phyloP scores from a whole-genome alignment of 2,888 invertebrate genomes.

The Pycnomerus fuliginosus region DNA sequence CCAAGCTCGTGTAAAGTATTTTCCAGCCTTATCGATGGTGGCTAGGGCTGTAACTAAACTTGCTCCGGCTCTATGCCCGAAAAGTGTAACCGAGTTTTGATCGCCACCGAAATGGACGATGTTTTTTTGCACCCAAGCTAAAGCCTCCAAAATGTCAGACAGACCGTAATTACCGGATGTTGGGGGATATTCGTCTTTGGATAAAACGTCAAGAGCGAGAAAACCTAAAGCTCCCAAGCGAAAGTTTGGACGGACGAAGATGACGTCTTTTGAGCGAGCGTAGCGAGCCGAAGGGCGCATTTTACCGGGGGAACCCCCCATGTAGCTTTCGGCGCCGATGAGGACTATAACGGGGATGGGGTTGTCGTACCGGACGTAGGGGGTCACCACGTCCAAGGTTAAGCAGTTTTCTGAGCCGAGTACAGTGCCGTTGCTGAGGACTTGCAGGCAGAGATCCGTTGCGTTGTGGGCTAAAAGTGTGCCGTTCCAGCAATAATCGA shows the following conservation, averaged over 20 bases:
- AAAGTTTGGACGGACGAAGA: constrained; percentile 86
- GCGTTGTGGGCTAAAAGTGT: constrained; percentile 68
- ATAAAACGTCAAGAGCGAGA: constrained; percentile 70
- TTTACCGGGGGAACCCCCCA: constrained; percentile 72
- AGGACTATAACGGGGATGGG: constrained; percentile 81
- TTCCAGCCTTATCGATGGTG: constrained; percentile 60
- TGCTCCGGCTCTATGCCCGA: constrained; percentile 82
- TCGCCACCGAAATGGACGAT: constrained; percentile 85
- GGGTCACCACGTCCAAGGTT: constrained; percentile 79
- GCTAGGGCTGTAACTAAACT: constrained; percentile 76
- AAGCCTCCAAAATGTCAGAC: constrained; percentile 73
- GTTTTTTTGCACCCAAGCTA: constrained; percentile 80
- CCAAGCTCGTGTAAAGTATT: constrained; percentile 74
- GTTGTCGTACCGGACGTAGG: constrained; percentile 74
- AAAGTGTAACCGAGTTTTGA: constrained; percentile 71
- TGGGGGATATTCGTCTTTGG: constrained; percentile 67
- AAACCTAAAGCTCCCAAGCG: constrained; percentile 68
- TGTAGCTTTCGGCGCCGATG: constrained; percentile 76
- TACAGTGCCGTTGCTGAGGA: constrained; percentile 64
- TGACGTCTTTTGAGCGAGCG: constrained; percentile 74
- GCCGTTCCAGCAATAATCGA: constrained; percentile 79
- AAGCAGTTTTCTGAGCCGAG: constrained; percentile 81
- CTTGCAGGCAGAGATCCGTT: constrained; percentile 69
- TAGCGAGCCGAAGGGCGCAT: constrained; percentile 74
- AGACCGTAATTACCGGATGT: constrained; percentile 86